phyloP scores from a whole-genome alignment of 2,888 invertebrate species.

The Notodonta dromedarius region DNA sequence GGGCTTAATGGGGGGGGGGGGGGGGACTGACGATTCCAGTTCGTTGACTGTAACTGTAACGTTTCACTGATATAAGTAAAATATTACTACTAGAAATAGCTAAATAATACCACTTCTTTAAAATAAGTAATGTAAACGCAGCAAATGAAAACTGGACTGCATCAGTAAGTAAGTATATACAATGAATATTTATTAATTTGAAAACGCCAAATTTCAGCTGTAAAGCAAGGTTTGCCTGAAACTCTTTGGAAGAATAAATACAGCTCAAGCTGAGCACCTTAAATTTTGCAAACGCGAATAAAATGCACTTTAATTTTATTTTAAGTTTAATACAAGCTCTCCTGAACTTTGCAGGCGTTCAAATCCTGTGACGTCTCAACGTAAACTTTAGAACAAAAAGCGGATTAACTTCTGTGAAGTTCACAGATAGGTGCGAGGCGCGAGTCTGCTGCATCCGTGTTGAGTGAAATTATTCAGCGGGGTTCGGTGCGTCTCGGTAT shows the following conservation, averaged over 20 bases:
- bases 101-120: too few species aligned
- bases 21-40: too few species aligned
- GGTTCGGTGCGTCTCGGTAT: neutral
- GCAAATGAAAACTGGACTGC: too few species aligned
- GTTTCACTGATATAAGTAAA: too few species aligned
- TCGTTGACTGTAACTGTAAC: too few species aligned
- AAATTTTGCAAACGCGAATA: slow-evolving; percentile 10
- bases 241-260: slow-evolving; percentile 15
- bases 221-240: slow-evolving; percentile 4
- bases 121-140: too few species aligned
- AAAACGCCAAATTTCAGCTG: neutral
- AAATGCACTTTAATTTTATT: slow-evolving; percentile 26
- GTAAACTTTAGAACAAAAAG: slow-evolving; percentile 31
- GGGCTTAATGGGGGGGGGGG: too few species aligned
- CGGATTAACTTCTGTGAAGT: slow-evolving; percentile 35
- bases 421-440: slow-evolving; percentile 31
- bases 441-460: slow-evolving; percentile 25
- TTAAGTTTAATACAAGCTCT: slow-evolving; percentile 24
- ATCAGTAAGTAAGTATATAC: too few species aligned
- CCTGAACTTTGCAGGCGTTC: slow-evolving; percentile 21
- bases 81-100: too few species aligned
- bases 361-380: slow-evolving; percentile 26
- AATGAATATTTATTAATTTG: too few species aligned
- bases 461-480: slow-evolving; percentile 32
- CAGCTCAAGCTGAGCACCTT: slow-evolving; percentile 15